phyloP scores from a whole-genome alignment of 2,113 vertebrate genomes.

The Rhynchomys soricoides region DNA sequence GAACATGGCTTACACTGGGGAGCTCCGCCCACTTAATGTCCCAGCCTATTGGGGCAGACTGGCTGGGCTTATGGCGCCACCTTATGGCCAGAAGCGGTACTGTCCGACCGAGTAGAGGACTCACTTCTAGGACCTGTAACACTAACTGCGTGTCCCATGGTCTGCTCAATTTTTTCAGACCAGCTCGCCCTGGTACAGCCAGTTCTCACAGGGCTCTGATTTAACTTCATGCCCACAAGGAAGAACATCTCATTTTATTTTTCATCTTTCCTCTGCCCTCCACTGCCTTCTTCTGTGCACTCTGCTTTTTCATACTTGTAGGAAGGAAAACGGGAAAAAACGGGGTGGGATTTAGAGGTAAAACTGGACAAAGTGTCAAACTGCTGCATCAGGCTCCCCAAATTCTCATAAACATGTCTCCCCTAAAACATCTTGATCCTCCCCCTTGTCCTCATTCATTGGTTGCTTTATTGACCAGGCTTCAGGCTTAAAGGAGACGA shows the following conservation, averaged over 20 bases:
- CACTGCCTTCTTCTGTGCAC: neutral
- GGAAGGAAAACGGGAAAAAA: neutral
- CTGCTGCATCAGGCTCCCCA: neutral
- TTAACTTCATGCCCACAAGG: neutral
- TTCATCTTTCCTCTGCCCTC: neutral
- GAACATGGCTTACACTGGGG: slow-evolving; percentile 18
- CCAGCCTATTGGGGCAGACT: slow-evolving; percentile 54
- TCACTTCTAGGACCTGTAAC: neutral
- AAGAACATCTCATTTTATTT: neutral
- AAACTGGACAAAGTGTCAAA: neutral
- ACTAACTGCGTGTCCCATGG: neutral
- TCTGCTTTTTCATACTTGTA: neutral
- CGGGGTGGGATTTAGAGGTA: neutral
- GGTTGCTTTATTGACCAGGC: neutral
- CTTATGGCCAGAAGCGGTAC: slow-evolving; percentile 69
- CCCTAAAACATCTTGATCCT: neutral
- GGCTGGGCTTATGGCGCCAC: slow-evolving; percentile 68
- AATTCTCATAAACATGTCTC: neutral
- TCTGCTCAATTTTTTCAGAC: neutral
- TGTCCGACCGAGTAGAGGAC: neutral
- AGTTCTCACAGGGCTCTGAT: neutral
- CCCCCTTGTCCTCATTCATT: neutral
- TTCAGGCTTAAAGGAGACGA: neutral
- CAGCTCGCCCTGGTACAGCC: neutral
- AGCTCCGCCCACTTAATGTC: slow-evolving; percentile 13